Evolutionary conservation across 1,140 invertebrate genomes (phyloP).

Genomic region (Macrobrachium nipponense): DNA sequence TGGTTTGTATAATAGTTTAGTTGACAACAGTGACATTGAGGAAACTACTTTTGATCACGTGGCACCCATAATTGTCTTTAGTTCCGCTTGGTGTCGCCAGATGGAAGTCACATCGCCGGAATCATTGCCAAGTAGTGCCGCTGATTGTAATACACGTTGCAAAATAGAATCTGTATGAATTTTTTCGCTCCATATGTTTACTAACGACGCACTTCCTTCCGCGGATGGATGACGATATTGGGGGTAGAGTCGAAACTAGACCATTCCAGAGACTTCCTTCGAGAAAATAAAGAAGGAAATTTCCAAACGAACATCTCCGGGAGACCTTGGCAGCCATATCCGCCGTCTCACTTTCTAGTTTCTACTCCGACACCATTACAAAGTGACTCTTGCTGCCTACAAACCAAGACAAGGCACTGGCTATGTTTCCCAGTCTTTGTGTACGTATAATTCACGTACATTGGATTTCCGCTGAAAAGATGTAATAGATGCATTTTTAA

Average conservation of each 20-base stretch:
- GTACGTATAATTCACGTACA: too few relatives aligned
- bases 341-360: slow-evolving; percentile 47
- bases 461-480: too few relatives aligned
- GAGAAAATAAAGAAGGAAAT: background rate
- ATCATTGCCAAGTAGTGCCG: background rate
- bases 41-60: slow-evolving; percentile 36
- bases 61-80: slow-evolving; percentile 34
- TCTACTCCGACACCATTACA: slow-evolving; percentile 39
- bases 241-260: background rate
- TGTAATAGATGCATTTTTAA: too few relatives aligned
- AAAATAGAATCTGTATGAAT: background rate
- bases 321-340: slow-evolving; percentile 37
- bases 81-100: slow-evolving; percentile 49
- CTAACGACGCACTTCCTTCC: background rate
- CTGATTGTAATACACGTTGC: background rate
- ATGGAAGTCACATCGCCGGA: slow-evolving; percentile 19
- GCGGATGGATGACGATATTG: too few relatives aligned
- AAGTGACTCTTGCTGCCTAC: slow-evolving; percentile 26
- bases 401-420: slow-evolving; percentile 22
- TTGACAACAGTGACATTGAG: slow-evolving; percentile 25
- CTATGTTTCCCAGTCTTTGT: too few relatives aligned
- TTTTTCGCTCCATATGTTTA: background rate
- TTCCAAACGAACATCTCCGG: slow-evolving; percentile 16
- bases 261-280: background rate
- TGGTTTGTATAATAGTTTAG: background rate